These are phyloP conservation scores for Notodromas monacha DNA, from an alignment of 2,888 invertebrate species.

Conservation along the genomic window DNA sequence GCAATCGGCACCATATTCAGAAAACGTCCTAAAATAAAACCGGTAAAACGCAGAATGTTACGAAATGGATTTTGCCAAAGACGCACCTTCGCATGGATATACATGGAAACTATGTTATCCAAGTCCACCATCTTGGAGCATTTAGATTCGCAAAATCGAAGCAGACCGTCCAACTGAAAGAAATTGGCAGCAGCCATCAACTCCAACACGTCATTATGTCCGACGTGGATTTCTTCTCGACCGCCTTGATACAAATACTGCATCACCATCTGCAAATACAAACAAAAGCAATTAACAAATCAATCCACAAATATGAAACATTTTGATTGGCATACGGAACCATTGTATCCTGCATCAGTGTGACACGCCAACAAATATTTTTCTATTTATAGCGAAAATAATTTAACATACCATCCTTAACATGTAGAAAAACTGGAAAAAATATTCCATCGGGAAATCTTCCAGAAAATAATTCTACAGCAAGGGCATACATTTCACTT, in stretches of 20 bases:
- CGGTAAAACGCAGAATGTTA: too few species aligned
- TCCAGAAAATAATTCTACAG: too few species aligned
- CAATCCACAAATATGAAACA: constrained; percentile 2
- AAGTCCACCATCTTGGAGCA: constrained; percentile 51
- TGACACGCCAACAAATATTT: too few species aligned
- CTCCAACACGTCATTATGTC: constrained; percentile 46
- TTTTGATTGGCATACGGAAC: constrained; percentile 1
- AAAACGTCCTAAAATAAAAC: too few species aligned
- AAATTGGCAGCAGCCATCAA: constrained; percentile 68
- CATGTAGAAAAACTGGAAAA: too few species aligned
- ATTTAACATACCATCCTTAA: too few species aligned
- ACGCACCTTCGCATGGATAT: constrained; percentile 56
- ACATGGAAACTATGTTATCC: constrained; percentile 64
- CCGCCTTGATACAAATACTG: constrained; percentile 69
- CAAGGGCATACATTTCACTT: too few species aligned
- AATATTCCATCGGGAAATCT: too few species aligned
- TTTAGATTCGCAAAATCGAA: constrained; percentile 50
- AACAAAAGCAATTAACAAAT: constrained; percentile 6
- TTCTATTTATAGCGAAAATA: too few species aligned
- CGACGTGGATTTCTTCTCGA: constrained; percentile 38
- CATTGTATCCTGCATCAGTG: too few species aligned
- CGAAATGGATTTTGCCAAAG: too few species aligned
- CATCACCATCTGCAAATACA: constrained; percentile 39
- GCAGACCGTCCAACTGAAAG: constrained; percentile 51
- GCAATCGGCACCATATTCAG: too few species aligned